phyloP scores from a whole-genome alignment of 2,113 vertebrate species.

The Antechinus stuartii region DNA sequence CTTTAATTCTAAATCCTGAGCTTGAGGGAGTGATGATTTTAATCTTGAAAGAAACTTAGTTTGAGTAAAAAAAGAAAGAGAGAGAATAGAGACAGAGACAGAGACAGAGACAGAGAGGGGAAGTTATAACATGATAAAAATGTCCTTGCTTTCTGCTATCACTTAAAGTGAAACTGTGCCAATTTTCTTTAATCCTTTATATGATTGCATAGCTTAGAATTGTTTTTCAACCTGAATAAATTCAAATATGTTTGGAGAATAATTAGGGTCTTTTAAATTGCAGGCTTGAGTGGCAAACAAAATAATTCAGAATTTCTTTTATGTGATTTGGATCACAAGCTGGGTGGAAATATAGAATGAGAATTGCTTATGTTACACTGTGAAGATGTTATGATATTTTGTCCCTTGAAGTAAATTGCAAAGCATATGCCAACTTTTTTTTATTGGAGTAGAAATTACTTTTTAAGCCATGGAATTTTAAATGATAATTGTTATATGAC shows the following conservation, averaged over 20 bases:
- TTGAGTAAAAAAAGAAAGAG: not conserved
- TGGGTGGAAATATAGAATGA: not conserved
- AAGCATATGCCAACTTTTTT: not conserved
- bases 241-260: constrained; percentile 42
- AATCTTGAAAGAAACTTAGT: constrained; percentile 36
- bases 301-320: not conserved
- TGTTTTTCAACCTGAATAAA: constrained; percentile 43
- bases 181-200: constrained; percentile 41
- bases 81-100: no score
- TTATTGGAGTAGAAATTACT: no score
- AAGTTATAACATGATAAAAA: constrained; percentile 33
- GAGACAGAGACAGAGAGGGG: no score
- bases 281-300: not conserved
- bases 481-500: no score
- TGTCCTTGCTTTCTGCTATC: constrained; percentile 31
- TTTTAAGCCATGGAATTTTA: not conserved
- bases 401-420: not conserved
- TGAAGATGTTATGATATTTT: not conserved
- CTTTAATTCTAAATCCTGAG: not conserved
- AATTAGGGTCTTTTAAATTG: constrained; percentile 49
- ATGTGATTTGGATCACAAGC: not conserved
- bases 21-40: not conserved
- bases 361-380: not conserved
- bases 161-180: constrained; percentile 18
- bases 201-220: constrained; percentile 34